A percentile compares a stretch with the other conserved stretches of the same genome.
These are phyloP conservation scores for Venustoraphidia nigricollis DNA, from an alignment of 2,888 invertebrate species.

Conservation along the genomic window DNA sequence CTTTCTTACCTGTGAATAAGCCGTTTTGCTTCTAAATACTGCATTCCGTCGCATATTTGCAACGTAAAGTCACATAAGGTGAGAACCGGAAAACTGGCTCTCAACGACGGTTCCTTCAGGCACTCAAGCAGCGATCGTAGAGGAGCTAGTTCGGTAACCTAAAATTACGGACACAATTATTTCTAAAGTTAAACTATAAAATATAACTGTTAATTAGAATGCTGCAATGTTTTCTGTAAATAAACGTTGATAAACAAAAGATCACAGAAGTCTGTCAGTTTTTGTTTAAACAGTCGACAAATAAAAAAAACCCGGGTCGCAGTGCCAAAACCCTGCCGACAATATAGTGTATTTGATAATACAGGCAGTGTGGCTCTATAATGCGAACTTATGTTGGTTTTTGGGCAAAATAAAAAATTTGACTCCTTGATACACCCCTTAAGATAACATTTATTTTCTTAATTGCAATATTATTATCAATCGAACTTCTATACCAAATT, in stretches of 20 bases:
- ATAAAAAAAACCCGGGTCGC: no score
- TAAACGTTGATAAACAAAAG: neutral
- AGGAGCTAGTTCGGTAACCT: slow-evolving; percentile 92
- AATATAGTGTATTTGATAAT: no score
- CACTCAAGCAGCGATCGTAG: slow-evolving; percentile 89
- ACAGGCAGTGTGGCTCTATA: no score
- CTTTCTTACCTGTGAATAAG: slow-evolving; percentile 69
- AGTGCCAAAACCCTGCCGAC: no score
- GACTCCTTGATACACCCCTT: no score
- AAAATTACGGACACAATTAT: slow-evolving; percentile 10
- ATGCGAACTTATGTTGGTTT: no score
- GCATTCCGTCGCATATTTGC: slow-evolving; percentile 96
- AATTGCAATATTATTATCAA: no score
- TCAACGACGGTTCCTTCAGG: slow-evolving; percentile 78
- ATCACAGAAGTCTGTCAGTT: no score
- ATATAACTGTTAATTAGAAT: neutral
- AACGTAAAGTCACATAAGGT: slow-evolving; percentile 89
- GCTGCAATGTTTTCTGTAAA: neutral
- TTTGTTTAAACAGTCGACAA: no score
- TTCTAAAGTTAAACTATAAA: slow-evolving; percentile 1
- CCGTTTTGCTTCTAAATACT: slow-evolving; percentile 88
- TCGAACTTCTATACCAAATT: no score
- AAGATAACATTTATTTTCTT: no score
- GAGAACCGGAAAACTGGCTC: slow-evolving; percentile 82
- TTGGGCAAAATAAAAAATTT: no score